Evolutionary conservation across 2,797 vertebrate species (phyloP).

Genomic region (Acanthornis magna): DNA sequence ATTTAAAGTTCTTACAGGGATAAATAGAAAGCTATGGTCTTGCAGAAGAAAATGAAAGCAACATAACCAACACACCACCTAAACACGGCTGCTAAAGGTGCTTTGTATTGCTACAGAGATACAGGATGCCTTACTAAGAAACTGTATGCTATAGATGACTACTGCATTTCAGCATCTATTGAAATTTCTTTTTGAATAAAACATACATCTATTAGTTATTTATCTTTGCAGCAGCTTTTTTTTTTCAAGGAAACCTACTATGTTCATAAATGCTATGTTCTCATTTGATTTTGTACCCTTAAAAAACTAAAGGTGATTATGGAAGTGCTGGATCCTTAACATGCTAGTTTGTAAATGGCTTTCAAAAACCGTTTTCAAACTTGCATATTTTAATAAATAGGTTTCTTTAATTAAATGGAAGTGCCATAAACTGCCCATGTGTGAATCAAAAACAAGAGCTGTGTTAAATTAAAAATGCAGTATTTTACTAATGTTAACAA

Average conservation of each 20-base stretch:
- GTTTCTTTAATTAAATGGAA: constrained; percentile 73
- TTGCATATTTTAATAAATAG: constrained; percentile 53
- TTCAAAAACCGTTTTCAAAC: constrained; percentile 48
- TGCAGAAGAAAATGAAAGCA: neutral
- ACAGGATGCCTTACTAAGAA: neutral
- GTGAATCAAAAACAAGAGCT: constrained; percentile 67
- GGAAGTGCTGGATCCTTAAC: constrained; percentile 31
- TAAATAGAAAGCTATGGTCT: neutral
- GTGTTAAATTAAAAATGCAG: constrained; percentile 70
- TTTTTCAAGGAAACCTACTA: constrained; percentile 37
- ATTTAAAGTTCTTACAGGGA: neutral
- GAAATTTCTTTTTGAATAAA: constrained; percentile 42
- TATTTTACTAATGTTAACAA: constrained; percentile 75
- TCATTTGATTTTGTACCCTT: constrained; percentile 31
- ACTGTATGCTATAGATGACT: neutral
- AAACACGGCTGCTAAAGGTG: neutral
- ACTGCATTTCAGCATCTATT: neutral
- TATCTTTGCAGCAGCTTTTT: constrained; percentile 41
- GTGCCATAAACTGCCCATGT: constrained; percentile 66
- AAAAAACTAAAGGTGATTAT: constrained; percentile 38
- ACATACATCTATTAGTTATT: neutral
- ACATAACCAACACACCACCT: neutral
- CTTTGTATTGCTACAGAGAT: neutral
- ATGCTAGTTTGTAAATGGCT: constrained; percentile 28
- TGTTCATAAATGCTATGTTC: constrained; percentile 36